Evolutionary conservation across 2,113 vertebrate genomes (phyloP), one percentile per base, ranked within the genome.

Genomic region (Takifugu bimaculatus): DNA sequence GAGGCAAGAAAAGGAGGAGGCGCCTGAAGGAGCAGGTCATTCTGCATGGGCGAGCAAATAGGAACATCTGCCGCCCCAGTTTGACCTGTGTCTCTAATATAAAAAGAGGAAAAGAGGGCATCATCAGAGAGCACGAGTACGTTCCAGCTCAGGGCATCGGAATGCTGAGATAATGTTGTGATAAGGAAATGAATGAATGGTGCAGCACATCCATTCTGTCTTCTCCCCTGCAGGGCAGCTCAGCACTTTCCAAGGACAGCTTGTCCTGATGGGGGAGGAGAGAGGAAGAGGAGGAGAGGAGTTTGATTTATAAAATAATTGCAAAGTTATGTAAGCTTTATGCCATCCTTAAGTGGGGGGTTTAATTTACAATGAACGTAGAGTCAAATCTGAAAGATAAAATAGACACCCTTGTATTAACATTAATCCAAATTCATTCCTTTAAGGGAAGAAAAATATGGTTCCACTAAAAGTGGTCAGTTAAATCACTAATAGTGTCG

Each of bases 111-210:
- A 50, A 9, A 39, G 35, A 39, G 35, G 87, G 81, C 74, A 65
- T 79, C 62, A 51, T 77, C 71, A 74, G 75, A 72, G 79, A 80
- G 85, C 84, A 85, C 77, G 80, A 83, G 82, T 63, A 70, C 0
- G 85, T 88, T 89, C 83, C 87, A 81, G 83, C 74, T 86, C 85
- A 88, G 63, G 69, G 85, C 78, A 88, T 84, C 20, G 90, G 89
- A 88, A 90, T 90, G 85, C 77, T 84, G 71, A 74, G 82, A 81
- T 88, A 87, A 88, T 91, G 87, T 82, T 86, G 73, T 79, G 85
- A 87, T 87, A 89, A 89, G 76, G 58, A 75, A 50, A 44, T 70
- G 63, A 70, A 74, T 80, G 75, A 80, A 80, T 73, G 60, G 60
- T 48, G 54, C n/a, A 66, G 27, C 70, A 57, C 52, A 75, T 84